A percentile compares a stretch with the other conserved stretches of the same genome.
phyloP scores from a whole-genome alignment of 2,888 invertebrate species.

The Lordiphosa andalusiaca region DNA sequence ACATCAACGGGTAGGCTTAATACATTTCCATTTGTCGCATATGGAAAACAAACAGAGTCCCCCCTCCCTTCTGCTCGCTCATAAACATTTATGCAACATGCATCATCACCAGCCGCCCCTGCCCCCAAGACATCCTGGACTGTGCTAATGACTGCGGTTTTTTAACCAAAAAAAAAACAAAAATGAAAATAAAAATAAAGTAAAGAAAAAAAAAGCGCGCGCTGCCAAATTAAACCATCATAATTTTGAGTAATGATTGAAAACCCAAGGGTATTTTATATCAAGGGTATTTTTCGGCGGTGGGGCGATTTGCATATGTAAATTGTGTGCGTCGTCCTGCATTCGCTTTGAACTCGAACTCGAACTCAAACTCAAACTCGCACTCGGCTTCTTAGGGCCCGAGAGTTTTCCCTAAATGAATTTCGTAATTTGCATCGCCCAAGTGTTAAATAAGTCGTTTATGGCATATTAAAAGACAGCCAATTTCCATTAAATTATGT shows the following conservation, averaged over 20 bases:
- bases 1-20: too few species aligned
- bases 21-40: too few species aligned
- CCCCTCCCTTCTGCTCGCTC: too few species aligned
- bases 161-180: conserved; percentile 28
- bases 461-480: conserved; percentile 67
- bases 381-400: conserved; percentile 18
- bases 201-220: conserved; percentile 12
- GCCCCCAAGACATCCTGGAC: conserved; percentile 27
- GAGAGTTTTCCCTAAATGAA: conserved; percentile 63
- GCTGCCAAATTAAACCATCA: conserved; percentile 66
- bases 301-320: conserved; percentile 65
- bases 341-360: conserved; percentile 19
- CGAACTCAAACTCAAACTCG: conserved; percentile 22
- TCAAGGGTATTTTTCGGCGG: conserved; percentile 6
- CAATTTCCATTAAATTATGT: conserved; percentile 67
- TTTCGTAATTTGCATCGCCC: conserved; percentile 66
- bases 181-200: too few species aligned
- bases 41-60: too few species aligned
- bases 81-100: conserved; percentile 22
- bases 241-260: conserved; percentile 71
- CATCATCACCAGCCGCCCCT: conserved; percentile 56
- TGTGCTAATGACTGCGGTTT: conserved; percentile 59
- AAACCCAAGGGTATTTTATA: conserved; percentile 66
- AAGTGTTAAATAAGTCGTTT: conserved; percentile 75
- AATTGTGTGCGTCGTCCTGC: conserved; percentile 43